These are phyloP conservation scores for Tarsius wallacei DNA, from an alignment of 2,797 vertebrate species.

Conservation along the genomic window DNA sequence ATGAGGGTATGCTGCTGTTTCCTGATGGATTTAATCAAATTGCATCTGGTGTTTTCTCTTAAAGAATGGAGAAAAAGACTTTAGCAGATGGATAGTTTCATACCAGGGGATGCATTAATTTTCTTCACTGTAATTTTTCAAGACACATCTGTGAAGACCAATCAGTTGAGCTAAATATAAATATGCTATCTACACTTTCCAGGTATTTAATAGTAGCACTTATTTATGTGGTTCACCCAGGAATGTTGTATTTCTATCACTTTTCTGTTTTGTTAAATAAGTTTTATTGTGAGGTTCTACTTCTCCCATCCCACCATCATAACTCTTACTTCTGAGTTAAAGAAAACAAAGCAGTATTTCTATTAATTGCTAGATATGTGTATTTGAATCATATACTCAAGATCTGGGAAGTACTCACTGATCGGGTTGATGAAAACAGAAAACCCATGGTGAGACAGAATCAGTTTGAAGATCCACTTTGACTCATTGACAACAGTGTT, in stretches of 20 bases:
- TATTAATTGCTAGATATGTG: not conserved
- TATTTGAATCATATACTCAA: not conserved
- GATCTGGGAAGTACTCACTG: not conserved
- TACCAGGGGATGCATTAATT: constrained; percentile 46
- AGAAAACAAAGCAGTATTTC: not conserved
- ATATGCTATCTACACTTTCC: not conserved
- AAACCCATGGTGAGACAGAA: not conserved
- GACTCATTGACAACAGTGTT: not conserved
- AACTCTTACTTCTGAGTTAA: not conserved
- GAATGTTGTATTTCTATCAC: not conserved
- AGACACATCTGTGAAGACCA: constrained; percentile 1
- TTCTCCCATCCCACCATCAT: not conserved
- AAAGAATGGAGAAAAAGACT: constrained; percentile 45
- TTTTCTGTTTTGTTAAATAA: constrained; percentile 14
- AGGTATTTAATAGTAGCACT: not conserved
- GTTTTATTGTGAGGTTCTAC: not conserved
- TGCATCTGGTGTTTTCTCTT: constrained; percentile 59
- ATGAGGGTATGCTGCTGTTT: not conserved
- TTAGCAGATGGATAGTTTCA: constrained; percentile 40
- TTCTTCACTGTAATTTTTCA: constrained; percentile 33
- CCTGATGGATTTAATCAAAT: constrained; percentile 44
- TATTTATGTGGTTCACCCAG: not conserved
- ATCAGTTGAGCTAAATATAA: constrained; percentile 14
- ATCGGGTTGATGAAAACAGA: not conserved
- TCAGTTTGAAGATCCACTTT: not conserved